phyloP scores from a whole-genome alignment of 2,797 vertebrate genomes.

The Menidia menidia region DNA sequence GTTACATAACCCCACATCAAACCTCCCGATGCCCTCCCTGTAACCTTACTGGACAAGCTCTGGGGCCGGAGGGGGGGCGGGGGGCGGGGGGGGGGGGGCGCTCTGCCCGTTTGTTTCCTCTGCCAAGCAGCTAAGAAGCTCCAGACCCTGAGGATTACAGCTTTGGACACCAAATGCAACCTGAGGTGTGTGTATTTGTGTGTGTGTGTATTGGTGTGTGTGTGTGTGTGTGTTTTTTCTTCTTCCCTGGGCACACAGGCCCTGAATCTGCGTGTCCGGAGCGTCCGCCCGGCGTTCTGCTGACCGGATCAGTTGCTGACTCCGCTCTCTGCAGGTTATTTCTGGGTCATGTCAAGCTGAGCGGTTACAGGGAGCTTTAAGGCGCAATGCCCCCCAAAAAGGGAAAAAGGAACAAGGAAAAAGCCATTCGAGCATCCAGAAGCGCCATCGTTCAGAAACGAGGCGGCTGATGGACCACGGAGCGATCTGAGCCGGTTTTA shows the following conservation, averaged over 20 bases:
- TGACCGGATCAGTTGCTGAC: conserved; percentile 71
- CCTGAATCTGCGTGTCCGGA: conserved; percentile 34
- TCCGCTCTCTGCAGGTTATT: conserved; percentile 64
- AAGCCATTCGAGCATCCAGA: background rate
- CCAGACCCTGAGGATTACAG: conserved; percentile 1
- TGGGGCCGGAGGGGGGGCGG: conserved; percentile 19
- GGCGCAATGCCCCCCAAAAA: background rate
- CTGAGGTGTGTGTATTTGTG: conserved; percentile 25
- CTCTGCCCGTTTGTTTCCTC: too few species aligned
- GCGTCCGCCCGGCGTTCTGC: conserved; percentile 47
- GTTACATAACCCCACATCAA: conserved; percentile 71
- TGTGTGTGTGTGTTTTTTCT: conserved; percentile 20
- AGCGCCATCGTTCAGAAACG: conserved; percentile 9
- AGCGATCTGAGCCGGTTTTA: conserved; percentile 22
- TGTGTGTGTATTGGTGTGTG: conserved; percentile 7
- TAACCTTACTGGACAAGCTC: conserved; percentile 62
- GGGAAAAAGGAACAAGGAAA: background rate
- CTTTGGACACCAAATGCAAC: conserved; percentile 19
- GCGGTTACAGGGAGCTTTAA: conserved; percentile 26
- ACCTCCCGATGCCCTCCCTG: conserved; percentile 57
- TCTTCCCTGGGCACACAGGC: conserved; percentile 28
- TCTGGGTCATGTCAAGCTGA: conserved; percentile 70
- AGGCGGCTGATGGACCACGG: conserved; percentile 6
- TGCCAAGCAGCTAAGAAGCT: background rate
- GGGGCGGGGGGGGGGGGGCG: too few species aligned